Conservation (phyloP, 2,888 invertebrate species). For the Meloe dianella region DNA sequence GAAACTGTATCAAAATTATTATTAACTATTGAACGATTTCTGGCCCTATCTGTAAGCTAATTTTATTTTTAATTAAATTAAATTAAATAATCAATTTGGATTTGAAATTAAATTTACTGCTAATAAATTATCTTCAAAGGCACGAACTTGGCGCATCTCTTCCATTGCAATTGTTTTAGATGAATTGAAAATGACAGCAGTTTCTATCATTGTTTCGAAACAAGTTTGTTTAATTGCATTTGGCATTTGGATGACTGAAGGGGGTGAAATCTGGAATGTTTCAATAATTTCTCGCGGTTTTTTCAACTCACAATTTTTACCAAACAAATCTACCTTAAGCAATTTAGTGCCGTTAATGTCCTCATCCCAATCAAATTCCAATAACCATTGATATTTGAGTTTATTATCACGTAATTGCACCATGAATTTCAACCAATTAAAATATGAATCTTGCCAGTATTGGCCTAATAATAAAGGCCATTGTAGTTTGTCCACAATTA, state of each 20-base stretch:
- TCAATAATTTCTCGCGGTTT: not conserved
- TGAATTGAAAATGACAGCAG: constrained; percentile 42
- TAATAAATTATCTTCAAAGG: constrained; percentile 41
- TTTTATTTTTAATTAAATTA: constrained; percentile 11
- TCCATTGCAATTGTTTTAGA: constrained; percentile 30
- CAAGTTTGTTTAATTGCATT: not conserved
- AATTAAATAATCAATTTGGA: not conserved
- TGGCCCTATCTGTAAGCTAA: constrained; percentile 17
- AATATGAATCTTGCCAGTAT: constrained; percentile 21
- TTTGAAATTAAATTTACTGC: not conserved
- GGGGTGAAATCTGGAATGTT: constrained; percentile 9
- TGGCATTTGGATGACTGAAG: not conserved
- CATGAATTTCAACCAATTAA: constrained; percentile 26
- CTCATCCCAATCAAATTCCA: constrained; percentile 19
- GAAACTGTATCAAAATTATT: constrained; percentile 34
- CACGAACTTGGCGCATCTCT: constrained; percentile 37
- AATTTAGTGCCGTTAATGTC: constrained; percentile 23
- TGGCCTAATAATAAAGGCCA: constrained; percentile 28
- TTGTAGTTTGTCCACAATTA: not conserved
- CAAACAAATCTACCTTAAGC: constrained; percentile 13
- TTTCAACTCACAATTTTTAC: too few relatives aligned
- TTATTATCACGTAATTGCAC: constrained; percentile 18
- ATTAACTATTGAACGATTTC: constrained; percentile 2
- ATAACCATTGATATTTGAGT: constrained; percentile 25
- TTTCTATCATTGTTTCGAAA: constrained; percentile 36